phyloP scores from a whole-genome alignment of 2,888 invertebrate genomes.

The Tuta absoluta region DNA sequence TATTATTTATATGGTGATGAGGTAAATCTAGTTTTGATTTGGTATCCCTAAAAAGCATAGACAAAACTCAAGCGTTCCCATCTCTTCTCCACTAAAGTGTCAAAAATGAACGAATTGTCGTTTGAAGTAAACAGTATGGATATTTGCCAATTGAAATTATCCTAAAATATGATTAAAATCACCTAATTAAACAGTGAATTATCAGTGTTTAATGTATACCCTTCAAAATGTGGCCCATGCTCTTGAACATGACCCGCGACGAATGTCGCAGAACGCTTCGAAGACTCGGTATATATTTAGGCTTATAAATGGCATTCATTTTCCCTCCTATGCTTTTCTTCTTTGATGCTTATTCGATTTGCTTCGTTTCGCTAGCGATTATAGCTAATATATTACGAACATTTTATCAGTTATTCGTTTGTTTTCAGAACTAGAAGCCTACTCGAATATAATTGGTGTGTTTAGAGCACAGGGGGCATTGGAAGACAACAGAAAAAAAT shows the following conservation, averaged over 20 bases:
- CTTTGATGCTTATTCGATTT: constrained; percentile 50
- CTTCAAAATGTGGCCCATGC: constrained; percentile 83
- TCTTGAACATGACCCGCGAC: constrained; percentile 92
- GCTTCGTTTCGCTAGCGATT: constrained; percentile 45
- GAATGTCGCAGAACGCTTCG: constrained; percentile 94
- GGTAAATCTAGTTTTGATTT: constrained; percentile 12
- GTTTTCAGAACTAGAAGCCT: constrained; percentile 93
- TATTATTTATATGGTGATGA: not conserved
- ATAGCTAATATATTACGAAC: constrained; percentile 38
- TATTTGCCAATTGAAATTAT: constrained; percentile 78
- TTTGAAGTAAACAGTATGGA: constrained; percentile 82
- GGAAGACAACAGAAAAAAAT: constrained; percentile 90
- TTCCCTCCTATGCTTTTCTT: constrained; percentile 78
- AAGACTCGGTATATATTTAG: constrained; percentile 88
- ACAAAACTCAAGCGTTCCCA: constrained; percentile 61
- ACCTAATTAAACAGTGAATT: constrained; percentile 61
- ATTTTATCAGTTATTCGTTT: constrained; percentile 49
- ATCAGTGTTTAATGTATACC: constrained; percentile 56
- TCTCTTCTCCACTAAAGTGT: constrained; percentile 63
- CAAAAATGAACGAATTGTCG: constrained; percentile 79
- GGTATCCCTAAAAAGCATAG: constrained; percentile 56
- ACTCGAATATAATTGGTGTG: constrained; percentile 93
- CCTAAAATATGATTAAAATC: constrained; percentile 73
- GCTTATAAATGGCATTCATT: constrained; percentile 75
- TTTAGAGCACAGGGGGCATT: constrained; percentile 95